Conservation (phyloP, 2,113 vertebrate genomes). For the Rafetus swinhoei region DNA sequence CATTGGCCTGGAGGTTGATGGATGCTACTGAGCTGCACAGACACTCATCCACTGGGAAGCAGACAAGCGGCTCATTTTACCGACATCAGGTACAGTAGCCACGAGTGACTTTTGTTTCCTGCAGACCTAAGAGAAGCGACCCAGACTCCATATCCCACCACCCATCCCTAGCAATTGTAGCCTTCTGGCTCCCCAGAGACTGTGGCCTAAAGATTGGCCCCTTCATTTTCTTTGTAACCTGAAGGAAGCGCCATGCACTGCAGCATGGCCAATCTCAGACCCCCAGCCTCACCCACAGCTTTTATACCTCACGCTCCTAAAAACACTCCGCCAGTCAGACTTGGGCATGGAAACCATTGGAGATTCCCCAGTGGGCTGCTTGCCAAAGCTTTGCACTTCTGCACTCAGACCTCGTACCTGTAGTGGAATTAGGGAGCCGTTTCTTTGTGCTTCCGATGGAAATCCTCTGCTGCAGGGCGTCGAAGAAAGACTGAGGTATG, state of each 20-base stretch:
- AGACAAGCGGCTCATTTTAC: not conserved
- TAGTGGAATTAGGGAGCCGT: conserved; percentile 92
- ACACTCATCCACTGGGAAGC: not conserved
- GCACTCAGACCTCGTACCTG: conserved; percentile 70
- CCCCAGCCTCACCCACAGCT: not conserved
- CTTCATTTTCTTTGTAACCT: not conserved
- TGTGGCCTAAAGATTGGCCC: not conserved
- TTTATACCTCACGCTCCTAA: not conserved
- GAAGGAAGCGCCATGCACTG: not conserved
- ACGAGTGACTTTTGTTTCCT: not conserved
- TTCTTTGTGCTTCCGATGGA: conserved; percentile 91
- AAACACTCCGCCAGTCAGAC: not conserved
- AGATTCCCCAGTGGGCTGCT: not conserved
- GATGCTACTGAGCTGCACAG: not conserved
- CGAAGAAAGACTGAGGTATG: conserved; percentile 93
- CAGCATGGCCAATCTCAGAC: not conserved
- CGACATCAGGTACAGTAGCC: not conserved
- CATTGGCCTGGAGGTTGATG: not conserved
- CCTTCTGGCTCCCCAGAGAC: not conserved
- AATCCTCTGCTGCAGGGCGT: conserved; percentile 90
- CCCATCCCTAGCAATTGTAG: not conserved
- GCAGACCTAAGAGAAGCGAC: not conserved
- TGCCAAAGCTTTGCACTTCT: rapidly evolving
- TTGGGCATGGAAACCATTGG: not conserved
- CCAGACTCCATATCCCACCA: not conserved